Conservation (phyloP, 2,113 vertebrate species). For the Labeo catla region DNA sequence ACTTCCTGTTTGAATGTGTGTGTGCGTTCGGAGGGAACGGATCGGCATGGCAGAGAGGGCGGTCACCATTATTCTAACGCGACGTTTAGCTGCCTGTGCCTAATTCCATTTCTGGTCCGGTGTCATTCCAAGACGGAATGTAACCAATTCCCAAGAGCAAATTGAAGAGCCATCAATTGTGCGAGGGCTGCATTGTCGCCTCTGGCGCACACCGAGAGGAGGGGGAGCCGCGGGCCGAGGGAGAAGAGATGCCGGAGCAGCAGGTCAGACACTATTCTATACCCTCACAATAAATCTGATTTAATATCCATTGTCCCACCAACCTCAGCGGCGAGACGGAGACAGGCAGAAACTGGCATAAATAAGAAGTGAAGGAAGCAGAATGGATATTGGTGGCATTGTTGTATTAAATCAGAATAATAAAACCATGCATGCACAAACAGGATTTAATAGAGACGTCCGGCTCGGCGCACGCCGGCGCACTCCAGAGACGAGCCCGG, state of each 20-base stretch:
- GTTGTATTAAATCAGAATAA: constrained; percentile 79
- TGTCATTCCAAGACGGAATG: constrained; percentile 65
- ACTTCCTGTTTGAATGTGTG: not conserved
- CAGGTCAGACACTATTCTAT: constrained; percentile 66
- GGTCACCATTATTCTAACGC: constrained; percentile 53
- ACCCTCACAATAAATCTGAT: constrained; percentile 74
- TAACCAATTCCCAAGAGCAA: constrained; percentile 69
- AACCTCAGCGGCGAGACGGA: constrained; percentile 49
- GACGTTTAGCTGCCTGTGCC: constrained; percentile 60
- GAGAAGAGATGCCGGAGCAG: constrained; percentile 47
- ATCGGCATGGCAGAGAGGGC: not conserved
- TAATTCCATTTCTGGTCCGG: constrained; percentile 60
- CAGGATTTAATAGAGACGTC: constrained; percentile 72
- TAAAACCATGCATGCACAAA: constrained; percentile 73
- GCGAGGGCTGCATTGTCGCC: constrained; percentile 61
- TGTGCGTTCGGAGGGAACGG: not conserved
- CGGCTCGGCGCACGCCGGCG: constrained; percentile 21
- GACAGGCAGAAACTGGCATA: constrained; percentile 52
- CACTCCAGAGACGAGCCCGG: constrained; percentile 38
- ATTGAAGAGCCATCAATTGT: constrained; percentile 73
- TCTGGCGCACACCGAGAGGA: not conserved
- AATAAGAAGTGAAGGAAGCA: constrained; percentile 73
- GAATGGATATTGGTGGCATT: constrained; percentile 68
- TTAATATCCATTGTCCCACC: constrained; percentile 71
- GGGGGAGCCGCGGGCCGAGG: not conserved